Evolutionary conservation across 2,797 vertebrate species (phyloP).

Genomic region (Bovichtus diacanthus): DNA sequence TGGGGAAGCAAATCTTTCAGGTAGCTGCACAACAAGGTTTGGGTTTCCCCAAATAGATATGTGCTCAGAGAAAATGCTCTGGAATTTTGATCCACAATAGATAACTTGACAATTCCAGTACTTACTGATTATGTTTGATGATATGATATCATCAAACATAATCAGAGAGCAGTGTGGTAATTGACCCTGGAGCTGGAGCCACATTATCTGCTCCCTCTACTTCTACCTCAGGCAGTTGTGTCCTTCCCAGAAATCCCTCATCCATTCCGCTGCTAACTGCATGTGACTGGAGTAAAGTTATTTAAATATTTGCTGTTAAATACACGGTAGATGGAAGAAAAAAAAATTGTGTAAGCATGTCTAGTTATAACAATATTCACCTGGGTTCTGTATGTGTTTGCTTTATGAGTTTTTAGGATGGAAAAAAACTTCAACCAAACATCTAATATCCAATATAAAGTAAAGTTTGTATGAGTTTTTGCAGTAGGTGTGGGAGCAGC

Average conservation of each 20-base stretch:
- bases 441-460: conserved; percentile 17
- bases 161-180: conserved; percentile 6
- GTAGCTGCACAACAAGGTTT: conserved; percentile 18
- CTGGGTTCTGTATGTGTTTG: conserved; percentile 10
- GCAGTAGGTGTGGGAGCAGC: conserved; percentile 3
- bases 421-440: conserved; percentile 11
- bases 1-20: conserved; percentile 39
- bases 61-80: not conserved
- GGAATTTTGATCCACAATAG: conserved; percentile 21
- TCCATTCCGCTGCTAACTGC: conserved; percentile 2
- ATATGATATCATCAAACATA: conserved; percentile 2
- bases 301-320: conserved; percentile 29
- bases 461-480: not conserved
- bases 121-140: not conserved
- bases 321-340: not conserved
- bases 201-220: not conserved
- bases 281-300: conserved; percentile 13
- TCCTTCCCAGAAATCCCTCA: conserved; percentile 11
- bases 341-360: not conserved
- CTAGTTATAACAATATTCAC: conserved; percentile 8
- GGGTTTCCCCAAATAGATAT: conserved; percentile 28
- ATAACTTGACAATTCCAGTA: not conserved
- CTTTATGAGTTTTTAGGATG: conserved; percentile 12
- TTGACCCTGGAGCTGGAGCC: conserved; percentile 5
- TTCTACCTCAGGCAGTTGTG: not conserved